phyloP scores from a whole-genome alignment of 2,888 invertebrate genomes.

The Tetheella fluctuosa region DNA sequence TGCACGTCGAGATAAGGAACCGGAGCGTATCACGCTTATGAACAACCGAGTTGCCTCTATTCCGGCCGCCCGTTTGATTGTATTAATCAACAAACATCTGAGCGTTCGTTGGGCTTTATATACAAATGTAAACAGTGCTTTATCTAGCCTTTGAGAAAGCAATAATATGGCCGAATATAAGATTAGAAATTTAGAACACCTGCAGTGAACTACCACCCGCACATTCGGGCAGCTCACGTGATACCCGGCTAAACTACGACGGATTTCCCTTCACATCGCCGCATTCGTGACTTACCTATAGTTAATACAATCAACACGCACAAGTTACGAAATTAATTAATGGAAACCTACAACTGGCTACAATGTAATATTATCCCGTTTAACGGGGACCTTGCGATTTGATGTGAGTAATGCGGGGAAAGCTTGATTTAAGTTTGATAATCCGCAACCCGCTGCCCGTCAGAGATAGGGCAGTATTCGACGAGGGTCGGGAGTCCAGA shows the following conservation, averaged over 20 bases:
- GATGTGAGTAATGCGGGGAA: conserved; percentile 43
- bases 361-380: conserved; percentile 26
- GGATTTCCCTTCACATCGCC: conserved; percentile 9
- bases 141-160: background rate
- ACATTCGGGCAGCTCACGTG: background rate
- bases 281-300: conserved; percentile 16
- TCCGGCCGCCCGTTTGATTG: conserved; percentile 9
- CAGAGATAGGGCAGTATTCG: conserved; percentile 67
- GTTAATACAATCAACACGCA: conserved; percentile 24
- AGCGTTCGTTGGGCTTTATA: background rate
- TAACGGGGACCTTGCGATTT: conserved; percentile 25
- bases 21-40: conserved; percentile 61
- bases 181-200: background rate
- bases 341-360: conserved; percentile 21
- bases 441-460: conserved; percentile 69
- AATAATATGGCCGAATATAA: background rate
- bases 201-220: background rate
- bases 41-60: conserved; percentile 26
- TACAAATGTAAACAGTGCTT: background rate
- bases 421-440: conserved; percentile 67
- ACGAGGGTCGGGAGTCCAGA: conserved; percentile 59
- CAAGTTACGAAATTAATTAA: conserved; percentile 23
- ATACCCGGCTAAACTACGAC: conserved; percentile 7
- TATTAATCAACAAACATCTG: conserved; percentile 4
- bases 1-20: conserved; percentile 69